Percentiles rank a stretch among this genome's conserved stretches.
These are phyloP conservation scores for Melanotaenia boesemani DNA, from an alignment of 2,797 vertebrate genomes.

Conservation along the genomic window DNA sequence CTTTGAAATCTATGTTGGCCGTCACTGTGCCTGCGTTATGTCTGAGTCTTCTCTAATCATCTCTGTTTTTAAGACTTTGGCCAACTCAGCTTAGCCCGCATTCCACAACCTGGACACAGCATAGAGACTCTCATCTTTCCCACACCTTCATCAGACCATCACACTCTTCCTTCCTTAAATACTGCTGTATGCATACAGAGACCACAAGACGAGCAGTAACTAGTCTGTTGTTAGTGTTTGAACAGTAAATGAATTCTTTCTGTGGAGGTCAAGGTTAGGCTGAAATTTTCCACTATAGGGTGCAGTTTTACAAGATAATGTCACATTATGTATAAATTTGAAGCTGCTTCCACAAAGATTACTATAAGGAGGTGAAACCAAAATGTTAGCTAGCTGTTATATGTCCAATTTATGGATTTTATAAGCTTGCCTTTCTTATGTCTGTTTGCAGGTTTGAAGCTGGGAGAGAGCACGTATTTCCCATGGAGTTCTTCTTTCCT, in stretches of 20 bases:
- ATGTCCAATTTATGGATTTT: constrained; percentile 1
- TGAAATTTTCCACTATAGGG: constrained; percentile 4
- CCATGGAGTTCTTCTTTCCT: constrained; percentile 97
- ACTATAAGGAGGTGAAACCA: neutral
- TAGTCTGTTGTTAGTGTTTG: constrained; percentile 24
- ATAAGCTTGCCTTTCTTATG: constrained; percentile 17
- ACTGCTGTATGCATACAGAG: neutral
- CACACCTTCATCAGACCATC: constrained; percentile 58
- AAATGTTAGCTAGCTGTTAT: neutral
- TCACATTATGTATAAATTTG: neutral
- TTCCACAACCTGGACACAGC: neutral
- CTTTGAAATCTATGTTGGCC: constrained; percentile 65
- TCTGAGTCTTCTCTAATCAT: constrained; percentile 79
- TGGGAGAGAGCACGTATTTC: constrained; percentile 89
- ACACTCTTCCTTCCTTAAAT: constrained; percentile 37
- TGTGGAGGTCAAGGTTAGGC: neutral
- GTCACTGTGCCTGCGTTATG: constrained; percentile 78
- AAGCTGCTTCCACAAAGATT: neutral
- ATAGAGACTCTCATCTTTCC: constrained; percentile 52
- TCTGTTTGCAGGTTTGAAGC: constrained; percentile 85
- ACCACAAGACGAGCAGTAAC: constrained; percentile 23
- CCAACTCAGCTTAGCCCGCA: constrained; percentile 2
- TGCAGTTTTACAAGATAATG: constrained; percentile 10
- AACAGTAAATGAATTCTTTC: constrained; percentile 7
- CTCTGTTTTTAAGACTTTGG: constrained; percentile 67